Evolutionary conservation across 2,113 vertebrate species (phyloP).

Genomic region (Silurus glanis): DNA sequence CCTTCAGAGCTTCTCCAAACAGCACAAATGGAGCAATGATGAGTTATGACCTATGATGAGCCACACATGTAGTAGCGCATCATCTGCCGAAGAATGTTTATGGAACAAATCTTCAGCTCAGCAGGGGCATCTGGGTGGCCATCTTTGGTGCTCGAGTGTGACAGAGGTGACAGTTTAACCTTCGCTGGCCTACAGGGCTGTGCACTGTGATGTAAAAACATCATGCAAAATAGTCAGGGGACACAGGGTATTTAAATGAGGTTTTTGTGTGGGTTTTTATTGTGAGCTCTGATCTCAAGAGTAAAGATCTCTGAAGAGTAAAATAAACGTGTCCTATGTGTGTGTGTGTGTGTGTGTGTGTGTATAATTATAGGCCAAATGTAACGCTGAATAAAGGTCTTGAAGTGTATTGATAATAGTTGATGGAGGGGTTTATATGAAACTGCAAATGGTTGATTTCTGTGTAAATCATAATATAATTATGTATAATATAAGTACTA

Average conservation of each 20-base stretch:
- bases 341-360: neutral
- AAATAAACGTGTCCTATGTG: neutral
- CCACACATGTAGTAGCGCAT: neutral
- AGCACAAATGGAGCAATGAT: neutral
- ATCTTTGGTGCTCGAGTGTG: neutral
- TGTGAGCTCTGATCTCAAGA: neutral
- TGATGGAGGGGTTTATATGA: neutral
- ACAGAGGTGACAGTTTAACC: conserved; percentile 20
- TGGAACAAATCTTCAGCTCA: conserved; percentile 21
- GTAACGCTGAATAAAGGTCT: neutral
- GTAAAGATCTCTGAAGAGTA: neutral
- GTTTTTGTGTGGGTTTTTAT: neutral
- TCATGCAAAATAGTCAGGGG: neutral
- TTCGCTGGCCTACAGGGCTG: neutral
- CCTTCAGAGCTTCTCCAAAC: neutral
- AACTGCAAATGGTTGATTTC: too few species aligned
- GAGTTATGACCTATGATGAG: conserved; percentile 1
- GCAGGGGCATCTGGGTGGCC: conserved; percentile 15
- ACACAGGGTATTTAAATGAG: neutral
- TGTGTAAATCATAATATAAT: too few species aligned
- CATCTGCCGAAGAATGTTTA: conserved; percentile 29
- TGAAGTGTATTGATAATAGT: neutral
- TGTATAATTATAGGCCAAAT: neutral
- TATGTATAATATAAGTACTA: too few species aligned
- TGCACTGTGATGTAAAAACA: neutral